These are phyloP conservation scores for Falco cherrug DNA, from an alignment of 2,797 vertebrate species.

Conservation along the genomic window DNA sequence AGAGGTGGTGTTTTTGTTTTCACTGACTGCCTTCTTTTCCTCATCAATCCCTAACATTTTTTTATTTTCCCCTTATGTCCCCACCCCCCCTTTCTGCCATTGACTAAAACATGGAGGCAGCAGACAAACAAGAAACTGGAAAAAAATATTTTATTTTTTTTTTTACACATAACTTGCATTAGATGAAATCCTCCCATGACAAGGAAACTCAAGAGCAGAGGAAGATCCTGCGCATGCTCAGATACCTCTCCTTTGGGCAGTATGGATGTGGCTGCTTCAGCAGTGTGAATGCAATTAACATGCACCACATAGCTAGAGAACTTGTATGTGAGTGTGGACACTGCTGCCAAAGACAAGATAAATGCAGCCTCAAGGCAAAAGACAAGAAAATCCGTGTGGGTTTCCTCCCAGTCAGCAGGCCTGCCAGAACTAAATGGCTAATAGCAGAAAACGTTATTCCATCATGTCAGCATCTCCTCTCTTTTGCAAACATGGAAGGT, in stretches of 20 bases:
- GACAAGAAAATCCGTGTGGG: neutral
- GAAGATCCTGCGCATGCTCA: neutral
- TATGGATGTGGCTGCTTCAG: neutral
- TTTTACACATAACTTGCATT: neutral
- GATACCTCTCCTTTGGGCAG: neutral
- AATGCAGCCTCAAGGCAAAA: neutral
- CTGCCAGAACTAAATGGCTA: neutral
- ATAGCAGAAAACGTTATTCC: neutral
- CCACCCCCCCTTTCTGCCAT: neutral
- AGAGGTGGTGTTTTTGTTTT: neutral
- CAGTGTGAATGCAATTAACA: neutral
- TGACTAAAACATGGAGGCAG: neutral
- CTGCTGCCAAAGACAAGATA: neutral
- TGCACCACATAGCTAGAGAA: neutral
- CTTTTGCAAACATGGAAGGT: neutral
- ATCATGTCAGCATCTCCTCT: neutral
- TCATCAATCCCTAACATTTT: neutral
- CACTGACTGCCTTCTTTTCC: neutral
- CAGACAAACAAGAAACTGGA: neutral
- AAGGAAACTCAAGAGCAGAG: neutral
- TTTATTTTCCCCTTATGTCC: neutral
- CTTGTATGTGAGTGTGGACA: neutral
- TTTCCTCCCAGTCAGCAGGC: neutral
- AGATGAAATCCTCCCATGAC: neutral
- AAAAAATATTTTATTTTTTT: neutral